Percentiles rank a stretch among this genome's conserved stretches.
phyloP scores from a whole-genome alignment of 2,113 vertebrate genomes.

The Hippotragus niger region DNA sequence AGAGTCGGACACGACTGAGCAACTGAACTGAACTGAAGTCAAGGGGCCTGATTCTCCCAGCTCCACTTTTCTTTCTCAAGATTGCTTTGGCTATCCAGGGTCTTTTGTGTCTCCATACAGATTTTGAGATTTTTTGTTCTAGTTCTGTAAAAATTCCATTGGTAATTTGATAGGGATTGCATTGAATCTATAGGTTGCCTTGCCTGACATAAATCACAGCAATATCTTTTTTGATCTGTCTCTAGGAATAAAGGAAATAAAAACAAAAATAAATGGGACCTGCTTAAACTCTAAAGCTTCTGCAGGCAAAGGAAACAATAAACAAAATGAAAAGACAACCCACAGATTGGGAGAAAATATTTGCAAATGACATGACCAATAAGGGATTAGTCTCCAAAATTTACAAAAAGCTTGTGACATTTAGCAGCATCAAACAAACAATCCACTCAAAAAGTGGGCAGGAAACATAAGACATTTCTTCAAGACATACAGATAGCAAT shows the following conservation, averaged over 20 bases:
- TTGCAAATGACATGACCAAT: background rate
- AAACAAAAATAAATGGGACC: background rate
- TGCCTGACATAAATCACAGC: background rate
- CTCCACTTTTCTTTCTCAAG: background rate
- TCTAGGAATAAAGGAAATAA: background rate
- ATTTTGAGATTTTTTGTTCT: background rate
- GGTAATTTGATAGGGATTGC: background rate
- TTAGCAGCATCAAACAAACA: background rate
- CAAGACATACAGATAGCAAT: background rate
- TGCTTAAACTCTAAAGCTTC: background rate
- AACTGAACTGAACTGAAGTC: too few species aligned
- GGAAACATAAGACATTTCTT: background rate
- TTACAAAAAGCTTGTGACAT: background rate
- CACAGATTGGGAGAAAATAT: background rate
- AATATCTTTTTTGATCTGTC: background rate
- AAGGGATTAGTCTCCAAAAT: background rate
- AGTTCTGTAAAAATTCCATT: background rate
- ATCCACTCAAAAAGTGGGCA: background rate
- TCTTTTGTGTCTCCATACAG: background rate
- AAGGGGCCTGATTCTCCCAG: background rate
- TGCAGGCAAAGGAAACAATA: background rate
- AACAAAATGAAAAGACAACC: background rate
- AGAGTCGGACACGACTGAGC: too few species aligned
- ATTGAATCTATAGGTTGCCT: background rate
- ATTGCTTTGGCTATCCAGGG: background rate